A percentile compares a stretch with the other conserved stretches of the same genome.
These are phyloP conservation scores for Hylaeus volcanicus DNA, from an alignment of 1,140 invertebrate species.

Conservation along the genomic window DNA sequence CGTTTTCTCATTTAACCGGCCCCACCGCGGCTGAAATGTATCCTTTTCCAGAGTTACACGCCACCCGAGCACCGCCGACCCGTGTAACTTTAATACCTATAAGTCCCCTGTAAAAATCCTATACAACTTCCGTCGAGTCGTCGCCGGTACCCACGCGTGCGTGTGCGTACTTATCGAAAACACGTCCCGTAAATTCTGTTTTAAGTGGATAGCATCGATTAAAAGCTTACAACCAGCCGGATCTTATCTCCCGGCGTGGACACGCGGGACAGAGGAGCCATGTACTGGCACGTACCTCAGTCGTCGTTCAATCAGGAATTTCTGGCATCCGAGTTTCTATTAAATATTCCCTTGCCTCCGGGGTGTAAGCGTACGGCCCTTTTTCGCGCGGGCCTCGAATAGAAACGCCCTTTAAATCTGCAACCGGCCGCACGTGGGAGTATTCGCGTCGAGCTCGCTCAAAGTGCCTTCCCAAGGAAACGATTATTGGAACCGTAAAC, in stretches of 20 bases:
- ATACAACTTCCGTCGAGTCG: background rate
- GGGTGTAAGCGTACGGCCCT: no score
- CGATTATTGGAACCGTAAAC: no score
- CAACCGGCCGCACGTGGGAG: slow-evolving; percentile 41
- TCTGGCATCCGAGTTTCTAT: slow-evolving; percentile 1
- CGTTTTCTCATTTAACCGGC: background rate
- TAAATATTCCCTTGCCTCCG: background rate
- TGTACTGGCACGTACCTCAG: background rate
- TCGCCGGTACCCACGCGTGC: background rate
- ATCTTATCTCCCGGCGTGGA: slow-evolving; percentile 37
- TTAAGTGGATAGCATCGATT: slow-evolving; percentile 51
- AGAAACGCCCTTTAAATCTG: slow-evolving; percentile 10
- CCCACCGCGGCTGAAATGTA: background rate
- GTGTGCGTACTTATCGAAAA: slow-evolving; percentile 48
- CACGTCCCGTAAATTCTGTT: slow-evolving; percentile 53
- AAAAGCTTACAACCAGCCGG: slow-evolving; percentile 31
- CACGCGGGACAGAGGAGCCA: slow-evolving; percentile 2
- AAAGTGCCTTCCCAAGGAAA: no score
- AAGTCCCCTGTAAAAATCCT: background rate
- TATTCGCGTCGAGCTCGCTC: background rate
- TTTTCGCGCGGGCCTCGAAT: background rate
- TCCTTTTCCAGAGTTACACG: background rate
- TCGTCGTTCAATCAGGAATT: slow-evolving; percentile 12
- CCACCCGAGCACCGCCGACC: background rate
- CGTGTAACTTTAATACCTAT: background rate